Evolutionary conservation across 2,113 vertebrate genomes (phyloP), one percentile per base, ranked within the genome.

Genomic region (Xyliphius kryptos): DNA sequence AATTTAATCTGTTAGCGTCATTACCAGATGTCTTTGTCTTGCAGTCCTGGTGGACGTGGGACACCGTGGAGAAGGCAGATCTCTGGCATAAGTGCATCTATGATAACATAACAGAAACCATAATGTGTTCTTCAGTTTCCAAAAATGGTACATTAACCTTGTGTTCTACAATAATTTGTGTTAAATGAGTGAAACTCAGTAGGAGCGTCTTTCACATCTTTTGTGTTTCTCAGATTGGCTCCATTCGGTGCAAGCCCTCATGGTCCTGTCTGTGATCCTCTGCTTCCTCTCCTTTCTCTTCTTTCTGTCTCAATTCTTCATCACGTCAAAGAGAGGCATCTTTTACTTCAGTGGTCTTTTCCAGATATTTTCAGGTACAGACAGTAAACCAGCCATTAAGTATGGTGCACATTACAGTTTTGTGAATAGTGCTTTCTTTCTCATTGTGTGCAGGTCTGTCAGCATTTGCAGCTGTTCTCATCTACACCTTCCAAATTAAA

Each of bases 261-360:
- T 92, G 89, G 83, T 94, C 38, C 83, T 94, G 8, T 86, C 90
- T 2, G 83, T 91, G 68, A 75, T 91, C 56, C 88, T 92, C 78
- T 93, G 89, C 67, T 89, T 86, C 44, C 76, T 91, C 61, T 88
- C 91, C 70, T 89, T 94, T 77, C 78, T 93, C 73, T 79, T 91
- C 26, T 93, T 93, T 80, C 81, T 92, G 80, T 83, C 83, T 58
- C 91, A 93, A 63, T 86, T 94, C 61, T 84, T 91, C 74, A 87
- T 82, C 48, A 76, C 91, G 74, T 71, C 85, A 36, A 82, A 74
- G 63, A 89, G 88, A 59, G 84, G 82, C 0, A 88, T 94, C 60
- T 94, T 94, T 83, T 94, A 93, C 11, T 85, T 91, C 76, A 91
- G 90, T 0, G 92, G 90, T 56, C 58, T 92, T 63, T 89, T 88